A percentile compares a stretch with the other conserved stretches of the same genome.
These are phyloP conservation scores for Xylophagus ater DNA, from an alignment of 2,888 invertebrate genomes.

Conservation along the genomic window DNA sequence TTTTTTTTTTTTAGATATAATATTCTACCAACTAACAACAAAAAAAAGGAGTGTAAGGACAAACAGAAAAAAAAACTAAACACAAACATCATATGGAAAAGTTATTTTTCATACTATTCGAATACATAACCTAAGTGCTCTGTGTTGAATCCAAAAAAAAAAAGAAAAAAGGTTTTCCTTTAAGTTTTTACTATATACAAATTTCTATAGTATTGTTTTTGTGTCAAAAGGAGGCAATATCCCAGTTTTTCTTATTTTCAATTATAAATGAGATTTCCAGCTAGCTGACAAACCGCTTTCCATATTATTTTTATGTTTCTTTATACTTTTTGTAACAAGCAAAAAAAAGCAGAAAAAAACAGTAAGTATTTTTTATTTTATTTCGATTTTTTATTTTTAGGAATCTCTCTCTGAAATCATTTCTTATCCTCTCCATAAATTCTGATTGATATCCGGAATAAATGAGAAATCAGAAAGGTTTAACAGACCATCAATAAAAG, in stretches of 20 bases:
- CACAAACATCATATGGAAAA: not conserved
- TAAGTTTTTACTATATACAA: too few relatives aligned
- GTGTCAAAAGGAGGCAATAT: too few relatives aligned
- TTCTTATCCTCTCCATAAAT: constrained; percentile 11
- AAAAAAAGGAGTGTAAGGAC: not conserved
- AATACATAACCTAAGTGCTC: too few relatives aligned
- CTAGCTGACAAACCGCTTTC: constrained; percentile 6
- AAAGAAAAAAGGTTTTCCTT: too few relatives aligned
- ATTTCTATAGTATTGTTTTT: too few relatives aligned
- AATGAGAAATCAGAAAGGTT: constrained; percentile 2
- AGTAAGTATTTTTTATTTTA: too few relatives aligned
- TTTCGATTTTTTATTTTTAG: too few relatives aligned
- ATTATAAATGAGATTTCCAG: constrained; percentile 8
- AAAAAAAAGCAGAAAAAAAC: too few relatives aligned
- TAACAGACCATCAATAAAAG: not conserved
- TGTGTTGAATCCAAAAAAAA: too few relatives aligned
- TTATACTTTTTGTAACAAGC: constrained; percentile 7
- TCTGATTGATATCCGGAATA: constrained; percentile 10
- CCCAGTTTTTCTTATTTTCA: too few relatives aligned
- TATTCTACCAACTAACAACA: too few relatives aligned
- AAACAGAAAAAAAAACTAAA: not conserved
- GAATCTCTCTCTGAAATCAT: constrained; percentile 9
- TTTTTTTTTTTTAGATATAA: too few relatives aligned
- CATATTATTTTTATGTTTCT: constrained; percentile 4
- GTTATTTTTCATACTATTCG: not conserved